These are phyloP conservation scores for Lipophrys pholis DNA, from an alignment of 2,113 vertebrate species.

Conservation along the genomic window DNA sequence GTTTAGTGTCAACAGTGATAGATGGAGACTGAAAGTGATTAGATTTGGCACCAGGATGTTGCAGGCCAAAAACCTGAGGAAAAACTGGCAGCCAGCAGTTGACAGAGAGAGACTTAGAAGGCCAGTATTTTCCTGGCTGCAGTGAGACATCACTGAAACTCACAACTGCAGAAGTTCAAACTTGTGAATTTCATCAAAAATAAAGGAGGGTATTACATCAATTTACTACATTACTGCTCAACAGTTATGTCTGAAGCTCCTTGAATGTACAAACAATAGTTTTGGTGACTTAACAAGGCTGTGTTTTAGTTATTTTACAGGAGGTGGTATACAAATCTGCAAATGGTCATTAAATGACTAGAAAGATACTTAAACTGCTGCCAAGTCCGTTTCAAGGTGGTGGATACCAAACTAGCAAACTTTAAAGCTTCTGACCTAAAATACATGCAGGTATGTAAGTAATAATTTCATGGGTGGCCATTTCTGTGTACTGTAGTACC, in stretches of 20 bases:
- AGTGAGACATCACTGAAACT: neutral
- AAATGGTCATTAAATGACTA: conserved; percentile 14
- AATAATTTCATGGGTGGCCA: conserved; percentile 44
- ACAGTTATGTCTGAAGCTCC: neutral
- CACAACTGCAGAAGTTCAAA: neutral
- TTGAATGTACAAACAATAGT: neutral
- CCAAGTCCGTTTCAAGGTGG: conserved; percentile 7
- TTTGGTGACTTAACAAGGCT: neutral
- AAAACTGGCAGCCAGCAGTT: conserved; percentile 3
- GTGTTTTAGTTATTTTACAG: neutral
- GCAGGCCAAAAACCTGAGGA: conserved; percentile 24
- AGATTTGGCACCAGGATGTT: conserved; percentile 28
- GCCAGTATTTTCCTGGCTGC: conserved; percentile 19
- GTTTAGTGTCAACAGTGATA: conserved; percentile 48
- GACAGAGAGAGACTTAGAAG: neutral
- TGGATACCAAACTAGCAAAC: neutral
- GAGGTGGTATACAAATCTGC: neutral
- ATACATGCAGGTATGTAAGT: neutral
- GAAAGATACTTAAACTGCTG: conserved; percentile 18
- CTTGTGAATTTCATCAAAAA: neutral
- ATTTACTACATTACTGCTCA: neutral
- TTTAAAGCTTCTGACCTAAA: conserved; percentile 33
- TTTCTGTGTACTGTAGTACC: conserved; percentile 43
- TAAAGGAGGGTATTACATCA: neutral
- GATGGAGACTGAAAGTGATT: conserved; percentile 43